Evolutionary conservation across 2,888 invertebrate genomes (phyloP).

Genomic region (Seladonia tumulorum): DNA sequence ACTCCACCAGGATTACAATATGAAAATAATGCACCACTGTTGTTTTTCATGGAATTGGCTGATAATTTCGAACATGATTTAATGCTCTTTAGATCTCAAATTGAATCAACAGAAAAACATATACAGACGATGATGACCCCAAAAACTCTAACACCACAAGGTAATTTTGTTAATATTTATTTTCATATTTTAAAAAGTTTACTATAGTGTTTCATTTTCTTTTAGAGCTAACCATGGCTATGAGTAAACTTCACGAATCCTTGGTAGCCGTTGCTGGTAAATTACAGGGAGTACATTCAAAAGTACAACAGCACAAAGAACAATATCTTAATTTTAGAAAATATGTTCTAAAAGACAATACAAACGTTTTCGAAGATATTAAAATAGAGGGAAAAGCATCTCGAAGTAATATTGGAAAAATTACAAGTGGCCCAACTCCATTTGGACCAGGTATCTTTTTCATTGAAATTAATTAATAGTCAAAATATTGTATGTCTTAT

Average conservation of each 20-base stretch:
- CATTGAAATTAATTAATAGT: not conserved
- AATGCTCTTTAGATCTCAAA: slow-evolving; percentile 89
- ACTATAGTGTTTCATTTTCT: slow-evolving; percentile 46
- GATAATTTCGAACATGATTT: slow-evolving; percentile 90
- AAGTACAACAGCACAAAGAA: slow-evolving; percentile 93
- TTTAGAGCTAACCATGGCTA: slow-evolving; percentile 91
- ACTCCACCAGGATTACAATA: slow-evolving; percentile 91
- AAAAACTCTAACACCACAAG: slow-evolving; percentile 88
- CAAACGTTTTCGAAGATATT: slow-evolving; percentile 89
- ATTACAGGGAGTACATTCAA: slow-evolving; percentile 91
- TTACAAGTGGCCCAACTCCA: slow-evolving; percentile 88
- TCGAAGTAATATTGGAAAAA: slow-evolving; percentile 80
- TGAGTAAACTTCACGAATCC: slow-evolving; percentile 93
- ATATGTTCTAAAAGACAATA: slow-evolving; percentile 90
- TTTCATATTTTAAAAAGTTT: not conserved
- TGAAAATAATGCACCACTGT: slow-evolving; percentile 90
- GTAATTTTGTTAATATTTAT: slow-evolving; percentile 78
- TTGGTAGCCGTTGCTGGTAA: slow-evolving; percentile 95
- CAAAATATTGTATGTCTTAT: not conserved
- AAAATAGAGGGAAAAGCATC: slow-evolving; percentile 75
- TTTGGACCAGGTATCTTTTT: slow-evolving; percentile 83
- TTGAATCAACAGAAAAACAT: slow-evolving; percentile 90
- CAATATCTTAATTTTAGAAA: slow-evolving; percentile 93
- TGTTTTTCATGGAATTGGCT: slow-evolving; percentile 89
- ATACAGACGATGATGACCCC: slow-evolving; percentile 88